Conservation (phyloP, 1,140 invertebrate genomes). For the Anoplophora glabripennis region DNA sequence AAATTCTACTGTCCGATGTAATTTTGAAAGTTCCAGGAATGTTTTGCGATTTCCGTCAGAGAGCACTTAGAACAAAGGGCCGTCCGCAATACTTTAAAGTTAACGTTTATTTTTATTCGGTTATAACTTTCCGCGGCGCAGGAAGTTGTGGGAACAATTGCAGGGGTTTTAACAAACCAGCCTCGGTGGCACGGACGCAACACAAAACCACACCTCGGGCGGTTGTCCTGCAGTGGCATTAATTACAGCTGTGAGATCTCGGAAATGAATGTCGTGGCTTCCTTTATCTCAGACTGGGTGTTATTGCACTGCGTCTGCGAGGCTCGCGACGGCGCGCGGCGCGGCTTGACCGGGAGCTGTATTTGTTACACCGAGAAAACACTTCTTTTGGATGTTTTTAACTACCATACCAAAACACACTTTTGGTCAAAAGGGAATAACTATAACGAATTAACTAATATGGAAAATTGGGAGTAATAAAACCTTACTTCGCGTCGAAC, state of each 20-base stretch:
- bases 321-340: neutral
- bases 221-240: conserved; percentile 43
- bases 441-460: too few species aligned
- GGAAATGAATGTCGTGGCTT: conserved; percentile 47
- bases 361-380: too few species aligned
- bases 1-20: too few species aligned
- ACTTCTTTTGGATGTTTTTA: too few species aligned
- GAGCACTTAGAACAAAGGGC: conserved; percentile 7
- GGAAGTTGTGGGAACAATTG: conserved; percentile 39
- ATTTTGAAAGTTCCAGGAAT: too few species aligned
- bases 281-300: conserved; percentile 36
- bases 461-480: too few species aligned
- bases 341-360: too few species aligned
- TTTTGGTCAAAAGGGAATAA: too few species aligned
- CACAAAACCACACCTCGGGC: conserved; percentile 35
- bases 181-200: conserved; percentile 13
- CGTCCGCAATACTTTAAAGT: conserved; percentile 11
- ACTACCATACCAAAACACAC: too few species aligned
- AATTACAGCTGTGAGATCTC: conserved; percentile 42
- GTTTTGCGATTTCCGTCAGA: conserved; percentile 6
- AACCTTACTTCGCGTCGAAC: too few species aligned
- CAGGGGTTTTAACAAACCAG: conserved; percentile 22
- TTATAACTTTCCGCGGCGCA: conserved; percentile 22
- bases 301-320: conserved; percentile 31
- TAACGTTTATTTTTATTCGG: conserved; percentile 20